Evolutionary conservation across 2,113 vertebrate genomes (phyloP).

Genomic region (Gopherus evgoodei): DNA sequence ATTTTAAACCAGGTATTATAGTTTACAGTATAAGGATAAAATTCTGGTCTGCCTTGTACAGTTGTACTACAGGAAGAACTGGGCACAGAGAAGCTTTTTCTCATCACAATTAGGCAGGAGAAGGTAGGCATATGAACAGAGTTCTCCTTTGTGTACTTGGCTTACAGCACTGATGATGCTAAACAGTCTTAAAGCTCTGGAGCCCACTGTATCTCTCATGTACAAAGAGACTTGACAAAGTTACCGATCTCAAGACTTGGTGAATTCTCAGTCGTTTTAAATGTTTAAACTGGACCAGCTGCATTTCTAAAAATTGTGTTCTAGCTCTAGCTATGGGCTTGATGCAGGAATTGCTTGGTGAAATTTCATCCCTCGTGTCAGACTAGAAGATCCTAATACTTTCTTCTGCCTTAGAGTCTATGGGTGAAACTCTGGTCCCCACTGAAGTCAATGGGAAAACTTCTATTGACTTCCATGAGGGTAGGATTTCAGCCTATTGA

Average conservation of each 20-base stretch:
- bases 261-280: rapidly evolving
- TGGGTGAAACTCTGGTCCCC: not conserved
- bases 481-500: not conserved
- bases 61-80: slow-evolving; percentile 36
- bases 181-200: not conserved
- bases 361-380: not conserved
- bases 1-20: slow-evolving; percentile 78
- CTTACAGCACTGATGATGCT: not conserved
- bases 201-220: rapidly evolving
- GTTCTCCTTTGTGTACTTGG: not conserved
- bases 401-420: not conserved
- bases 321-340: not conserved
- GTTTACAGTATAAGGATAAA: slow-evolving; percentile 71
- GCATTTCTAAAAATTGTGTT: not conserved
- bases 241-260: not conserved
- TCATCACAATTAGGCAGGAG: not conserved
- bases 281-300: not conserved
- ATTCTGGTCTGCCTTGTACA: slow-evolving; percentile 50
- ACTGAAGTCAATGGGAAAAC: not conserved
- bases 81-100: not conserved
- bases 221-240: not conserved
- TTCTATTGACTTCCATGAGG: rapidly evolving
- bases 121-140: not conserved
- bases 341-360: not conserved
- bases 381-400: not conserved